Conservation (phyloP, 2,888 invertebrate species). For the Frankliniella intonsa region DNA sequence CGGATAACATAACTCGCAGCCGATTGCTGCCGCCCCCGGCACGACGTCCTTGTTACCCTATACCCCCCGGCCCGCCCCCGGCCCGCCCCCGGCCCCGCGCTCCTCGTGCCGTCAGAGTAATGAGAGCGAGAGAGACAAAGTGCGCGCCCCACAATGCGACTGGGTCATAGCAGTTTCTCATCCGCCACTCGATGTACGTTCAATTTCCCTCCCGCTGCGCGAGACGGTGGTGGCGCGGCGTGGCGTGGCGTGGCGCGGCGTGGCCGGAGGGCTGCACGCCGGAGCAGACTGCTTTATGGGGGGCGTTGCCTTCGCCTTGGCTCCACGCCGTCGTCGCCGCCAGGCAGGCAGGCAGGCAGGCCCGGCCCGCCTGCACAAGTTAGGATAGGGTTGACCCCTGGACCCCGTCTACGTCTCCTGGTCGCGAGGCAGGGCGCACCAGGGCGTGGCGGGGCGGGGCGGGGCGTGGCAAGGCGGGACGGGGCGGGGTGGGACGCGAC, state of each 20-base stretch:
- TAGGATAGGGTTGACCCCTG: too few species aligned
- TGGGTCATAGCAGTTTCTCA: conserved; percentile 14
- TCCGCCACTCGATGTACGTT: conserved; percentile 1
- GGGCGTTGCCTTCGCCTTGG: neutral
- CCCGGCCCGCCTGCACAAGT: too few species aligned
- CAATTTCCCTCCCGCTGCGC: neutral
- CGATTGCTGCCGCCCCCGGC: neutral
- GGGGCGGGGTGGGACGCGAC: neutral
- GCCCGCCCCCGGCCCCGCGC: neutral
- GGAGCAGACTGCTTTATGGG: neutral
- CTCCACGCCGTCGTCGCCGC: too few species aligned
- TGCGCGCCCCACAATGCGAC: neutral
- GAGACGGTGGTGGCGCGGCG: neutral
- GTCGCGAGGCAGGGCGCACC: too few species aligned
- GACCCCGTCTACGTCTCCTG: neutral
- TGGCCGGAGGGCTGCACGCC: neutral
- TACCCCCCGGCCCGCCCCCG: too few species aligned
- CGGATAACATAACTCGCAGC: conserved; percentile 21
- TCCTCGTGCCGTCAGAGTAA: neutral
- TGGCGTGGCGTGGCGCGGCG: neutral
- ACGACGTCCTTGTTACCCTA: too few species aligned
- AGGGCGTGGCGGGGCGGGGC: too few species aligned
- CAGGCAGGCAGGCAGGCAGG: too few species aligned
- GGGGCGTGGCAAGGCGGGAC: neutral
- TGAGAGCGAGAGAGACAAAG: neutral